Evolutionary conservation across 2,888 invertebrate genomes (phyloP).

Genomic region (Steinernema hermaphroditum): DNA sequence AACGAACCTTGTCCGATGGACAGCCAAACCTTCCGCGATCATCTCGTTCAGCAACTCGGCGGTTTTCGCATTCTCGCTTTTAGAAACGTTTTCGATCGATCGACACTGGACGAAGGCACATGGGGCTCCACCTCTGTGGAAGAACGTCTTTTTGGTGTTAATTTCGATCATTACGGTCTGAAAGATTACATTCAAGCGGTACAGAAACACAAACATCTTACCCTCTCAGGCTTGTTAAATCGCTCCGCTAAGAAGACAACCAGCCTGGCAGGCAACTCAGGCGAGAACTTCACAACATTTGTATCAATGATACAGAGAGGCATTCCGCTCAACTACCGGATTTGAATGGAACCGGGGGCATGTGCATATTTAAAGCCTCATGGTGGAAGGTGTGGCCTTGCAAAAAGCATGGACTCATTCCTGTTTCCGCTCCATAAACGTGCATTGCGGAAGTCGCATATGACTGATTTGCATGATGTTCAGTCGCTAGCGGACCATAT

Average conservation of each 20-base stretch:
- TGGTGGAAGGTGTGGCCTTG: too few species aligned
- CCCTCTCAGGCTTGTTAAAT: background rate
- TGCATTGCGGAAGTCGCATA: background rate
- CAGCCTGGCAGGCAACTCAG: background rate
- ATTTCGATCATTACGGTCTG: background rate
- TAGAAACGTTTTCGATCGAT: background rate
- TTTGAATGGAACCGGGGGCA: background rate
- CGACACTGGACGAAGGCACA: conserved; percentile 2
- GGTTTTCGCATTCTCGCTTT: background rate
- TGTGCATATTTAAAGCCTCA: background rate
- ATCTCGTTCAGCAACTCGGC: background rate
- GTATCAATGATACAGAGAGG: background rate
- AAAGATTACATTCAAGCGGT: too few species aligned
- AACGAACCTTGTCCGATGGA: background rate
- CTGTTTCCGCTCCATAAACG: background rate
- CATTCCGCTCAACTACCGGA: background rate
- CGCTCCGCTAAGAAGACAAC: background rate
- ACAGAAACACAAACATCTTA: too few species aligned
- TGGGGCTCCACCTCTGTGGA: background rate
- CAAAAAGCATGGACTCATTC: background rate
- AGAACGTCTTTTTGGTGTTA: background rate
- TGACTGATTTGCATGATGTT: background rate
- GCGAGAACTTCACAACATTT: background rate
- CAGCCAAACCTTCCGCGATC: background rate
- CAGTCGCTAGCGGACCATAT: too few species aligned